Conservation (phyloP, 2,888 invertebrate genomes). For the Ormyrus pomaceus region DNA sequence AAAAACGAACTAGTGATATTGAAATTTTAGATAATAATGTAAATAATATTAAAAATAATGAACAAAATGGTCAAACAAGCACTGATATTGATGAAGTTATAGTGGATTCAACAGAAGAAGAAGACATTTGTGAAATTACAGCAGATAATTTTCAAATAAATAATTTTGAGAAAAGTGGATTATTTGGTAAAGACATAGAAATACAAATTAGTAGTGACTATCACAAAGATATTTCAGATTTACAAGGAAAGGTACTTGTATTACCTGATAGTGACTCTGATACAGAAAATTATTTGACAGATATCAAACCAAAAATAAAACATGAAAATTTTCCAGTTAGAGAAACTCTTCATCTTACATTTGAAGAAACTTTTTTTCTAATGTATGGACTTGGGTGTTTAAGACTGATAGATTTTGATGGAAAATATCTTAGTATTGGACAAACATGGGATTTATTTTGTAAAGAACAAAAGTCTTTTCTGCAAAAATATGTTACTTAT, state of each 20-base stretch:
- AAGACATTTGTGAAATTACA: constrained; percentile 65
- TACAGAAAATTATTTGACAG: constrained; percentile 80
- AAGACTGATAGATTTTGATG: constrained; percentile 78
- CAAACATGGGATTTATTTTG: constrained; percentile 80
- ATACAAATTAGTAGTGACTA: constrained; percentile 51
- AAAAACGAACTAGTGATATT: constrained; percentile 47
- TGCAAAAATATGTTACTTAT: constrained; percentile 86
- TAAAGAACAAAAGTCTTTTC: constrained; percentile 80
- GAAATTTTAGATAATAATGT: constrained; percentile 46
- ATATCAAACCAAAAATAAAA: constrained; percentile 80
- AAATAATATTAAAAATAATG: constrained; percentile 44
- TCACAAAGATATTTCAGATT: constrained; percentile 60
- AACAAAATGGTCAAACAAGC: constrained; percentile 34
- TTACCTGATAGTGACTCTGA: constrained; percentile 83
- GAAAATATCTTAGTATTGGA: constrained; percentile 77
- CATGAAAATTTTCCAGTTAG: constrained; percentile 79
- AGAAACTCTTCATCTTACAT: constrained; percentile 82
- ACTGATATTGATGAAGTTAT: constrained; percentile 62
- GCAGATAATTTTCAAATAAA: constrained; percentile 60
- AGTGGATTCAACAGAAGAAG: constrained; percentile 67
- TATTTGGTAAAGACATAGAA: constrained; percentile 47
- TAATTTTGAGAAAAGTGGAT: constrained; percentile 40
- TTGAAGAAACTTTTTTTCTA: constrained; percentile 88
- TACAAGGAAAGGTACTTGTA: constrained; percentile 77
- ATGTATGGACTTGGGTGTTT: constrained; percentile 82